Evolutionary conservation across 2,888 invertebrate species (phyloP).

Genomic region (Argynnis bischoffii): DNA sequence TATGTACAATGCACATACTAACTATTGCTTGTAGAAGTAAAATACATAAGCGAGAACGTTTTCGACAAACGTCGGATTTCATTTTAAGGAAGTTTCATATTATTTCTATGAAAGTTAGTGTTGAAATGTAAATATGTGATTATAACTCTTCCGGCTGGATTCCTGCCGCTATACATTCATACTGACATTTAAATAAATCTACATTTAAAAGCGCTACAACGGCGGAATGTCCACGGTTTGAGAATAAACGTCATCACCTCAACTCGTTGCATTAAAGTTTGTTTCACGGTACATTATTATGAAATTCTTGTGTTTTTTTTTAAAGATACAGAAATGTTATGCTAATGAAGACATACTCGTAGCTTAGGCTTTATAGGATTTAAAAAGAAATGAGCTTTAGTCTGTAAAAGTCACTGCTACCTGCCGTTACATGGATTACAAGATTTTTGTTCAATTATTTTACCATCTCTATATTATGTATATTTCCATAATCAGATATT

Average conservation of each 20-base stretch:
- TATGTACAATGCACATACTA: background rate
- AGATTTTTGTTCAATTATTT: no score
- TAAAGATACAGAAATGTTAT: constrained; percentile 21
- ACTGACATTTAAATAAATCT: constrained; percentile 37
- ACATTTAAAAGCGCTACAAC: constrained; percentile 32
- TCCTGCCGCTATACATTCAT: constrained; percentile 12
- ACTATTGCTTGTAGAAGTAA: constrained; percentile 1
- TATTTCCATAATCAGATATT: no score
- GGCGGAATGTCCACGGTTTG: constrained; percentile 26
- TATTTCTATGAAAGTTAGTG: constrained; percentile 14
- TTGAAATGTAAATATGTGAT: constrained; percentile 25
- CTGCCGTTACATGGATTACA: no score
- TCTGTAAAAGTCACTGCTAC: no score
- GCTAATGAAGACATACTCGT: constrained; percentile 4
- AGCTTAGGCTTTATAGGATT: constrained; percentile 4
- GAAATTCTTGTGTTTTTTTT: constrained; percentile 25
- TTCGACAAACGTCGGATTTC: constrained; percentile 15
- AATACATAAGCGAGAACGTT: constrained; percentile 13
- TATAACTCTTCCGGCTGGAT: constrained; percentile 14
- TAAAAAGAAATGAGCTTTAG: constrained; percentile 2
- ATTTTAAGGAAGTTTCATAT: constrained; percentile 13
- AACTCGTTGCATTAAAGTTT: constrained; percentile 28
- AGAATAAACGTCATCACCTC: constrained; percentile 14
- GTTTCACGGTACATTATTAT: constrained; percentile 25
- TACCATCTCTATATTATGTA: no score